Evolutionary conservation across 1,140 invertebrate species (phyloP).

Genomic region (Diorhabda sublineata): DNA sequence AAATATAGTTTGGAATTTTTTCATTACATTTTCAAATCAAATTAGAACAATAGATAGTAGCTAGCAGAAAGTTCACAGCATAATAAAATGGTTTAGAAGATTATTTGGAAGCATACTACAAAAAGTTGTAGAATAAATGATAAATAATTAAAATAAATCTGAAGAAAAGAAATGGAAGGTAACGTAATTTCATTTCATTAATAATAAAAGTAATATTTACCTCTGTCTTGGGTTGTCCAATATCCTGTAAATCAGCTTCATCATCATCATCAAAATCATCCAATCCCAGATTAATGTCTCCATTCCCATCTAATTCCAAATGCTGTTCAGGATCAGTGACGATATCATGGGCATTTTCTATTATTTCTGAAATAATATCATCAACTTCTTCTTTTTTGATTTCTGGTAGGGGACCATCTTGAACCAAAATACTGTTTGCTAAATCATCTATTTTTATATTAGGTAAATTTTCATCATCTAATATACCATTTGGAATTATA

Average conservation of each 20-base stretch:
- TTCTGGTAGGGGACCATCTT: conserved; percentile 43
- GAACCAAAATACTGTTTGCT: conserved; percentile 41
- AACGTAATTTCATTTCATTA: no score
- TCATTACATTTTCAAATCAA: neutral
- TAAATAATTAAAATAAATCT: no score
- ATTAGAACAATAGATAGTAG: no score
- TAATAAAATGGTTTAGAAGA: no score
- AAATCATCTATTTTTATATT: conserved; percentile 45
- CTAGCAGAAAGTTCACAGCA: no score
- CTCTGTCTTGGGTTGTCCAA: conserved; percentile 25
- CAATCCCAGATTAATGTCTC: conserved; percentile 43
- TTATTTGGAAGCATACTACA: no score
- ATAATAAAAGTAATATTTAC: neutral
- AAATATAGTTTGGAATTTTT: no score
- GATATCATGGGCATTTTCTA: conserved; percentile 44
- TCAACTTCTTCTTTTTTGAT: conserved; percentile 46
- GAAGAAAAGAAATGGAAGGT: no score
- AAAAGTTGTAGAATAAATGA: no score
- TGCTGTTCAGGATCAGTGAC: conserved; percentile 45
- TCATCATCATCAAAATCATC: conserved; percentile 43
- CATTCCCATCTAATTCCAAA: conserved; percentile 42
- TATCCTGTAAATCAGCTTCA: conserved; percentile 26
- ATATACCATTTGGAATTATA: conserved; percentile 29
- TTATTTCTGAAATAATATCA: conserved; percentile 44
- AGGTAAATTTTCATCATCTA: conserved; percentile 38